Evolutionary conservation across 2,888 invertebrate genomes (phyloP).

Genomic region (Scaptomyza reducta): DNA sequence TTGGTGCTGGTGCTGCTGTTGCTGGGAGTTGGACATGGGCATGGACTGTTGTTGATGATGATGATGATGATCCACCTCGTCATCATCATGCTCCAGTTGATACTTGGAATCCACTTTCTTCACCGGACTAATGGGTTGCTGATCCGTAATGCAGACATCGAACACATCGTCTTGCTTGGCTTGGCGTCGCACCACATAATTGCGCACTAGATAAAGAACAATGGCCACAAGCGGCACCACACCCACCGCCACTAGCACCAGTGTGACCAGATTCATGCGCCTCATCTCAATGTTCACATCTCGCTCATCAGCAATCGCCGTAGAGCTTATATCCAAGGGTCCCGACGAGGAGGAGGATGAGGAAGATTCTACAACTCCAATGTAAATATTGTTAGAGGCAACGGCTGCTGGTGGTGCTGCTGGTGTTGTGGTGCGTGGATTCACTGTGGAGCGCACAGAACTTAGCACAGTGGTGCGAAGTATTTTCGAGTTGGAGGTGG

Average conservation of each 20-base stretch:
- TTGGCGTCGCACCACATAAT: constrained; percentile 85
- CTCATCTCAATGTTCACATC: constrained; percentile 87
- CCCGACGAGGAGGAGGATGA: constrained; percentile 36
- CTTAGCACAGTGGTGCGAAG: constrained; percentile 85
- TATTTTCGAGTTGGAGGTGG: constrained; percentile 85
- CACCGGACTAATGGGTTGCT: constrained; percentile 84
- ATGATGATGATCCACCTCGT: constrained; percentile 71
- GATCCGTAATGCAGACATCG: constrained; percentile 87
- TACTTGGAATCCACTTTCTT: constrained; percentile 81
- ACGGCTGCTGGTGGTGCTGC: constrained; percentile 11
- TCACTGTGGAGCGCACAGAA: constrained; percentile 82
- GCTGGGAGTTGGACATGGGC: constrained; percentile 41
- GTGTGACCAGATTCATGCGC: constrained; percentile 87
- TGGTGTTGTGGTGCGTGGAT: constrained; percentile 66
- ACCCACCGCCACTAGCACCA: constrained; percentile 87
- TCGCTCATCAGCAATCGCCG: constrained; percentile 80
- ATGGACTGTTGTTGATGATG: constrained; percentile 46
- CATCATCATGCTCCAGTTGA: constrained; percentile 67
- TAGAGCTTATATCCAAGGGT: constrained; percentile 66
- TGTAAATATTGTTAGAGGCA: constrained; percentile 26
- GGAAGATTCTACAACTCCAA: constrained; percentile 61
- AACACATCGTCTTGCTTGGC: constrained; percentile 85
- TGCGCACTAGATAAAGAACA: constrained; percentile 86
- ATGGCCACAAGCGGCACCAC: constrained; percentile 87
- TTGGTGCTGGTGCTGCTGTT: constrained; percentile 33